Evolutionary conservation across 2,113 vertebrate species (phyloP).

Genomic region (Lasiurus cinereus): DNA sequence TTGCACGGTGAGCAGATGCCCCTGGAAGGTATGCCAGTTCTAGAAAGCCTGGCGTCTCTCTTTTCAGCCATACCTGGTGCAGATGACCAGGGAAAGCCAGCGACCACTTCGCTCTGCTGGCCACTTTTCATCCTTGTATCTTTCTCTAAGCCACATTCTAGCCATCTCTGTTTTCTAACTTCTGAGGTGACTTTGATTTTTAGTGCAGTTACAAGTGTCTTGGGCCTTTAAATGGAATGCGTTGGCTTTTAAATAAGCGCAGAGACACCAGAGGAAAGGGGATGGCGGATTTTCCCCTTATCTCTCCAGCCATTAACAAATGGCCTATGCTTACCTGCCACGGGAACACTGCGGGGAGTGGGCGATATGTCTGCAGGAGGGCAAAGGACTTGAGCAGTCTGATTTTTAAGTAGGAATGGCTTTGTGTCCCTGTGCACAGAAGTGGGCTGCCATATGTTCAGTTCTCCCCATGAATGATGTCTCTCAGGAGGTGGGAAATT

Average conservation of each 20-base stretch:
- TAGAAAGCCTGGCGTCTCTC: background rate
- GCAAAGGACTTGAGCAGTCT: background rate
- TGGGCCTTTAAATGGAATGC: conserved; percentile 64
- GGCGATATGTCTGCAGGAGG: background rate
- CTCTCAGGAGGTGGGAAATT: background rate
- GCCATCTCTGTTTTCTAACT: background rate
- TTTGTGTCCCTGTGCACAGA: conserved; percentile 2
- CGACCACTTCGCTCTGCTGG: background rate
- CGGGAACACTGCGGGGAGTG: background rate
- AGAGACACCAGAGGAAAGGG: conserved; percentile 49
- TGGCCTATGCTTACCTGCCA: background rate
- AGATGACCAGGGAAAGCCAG: background rate
- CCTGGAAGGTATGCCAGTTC: background rate
- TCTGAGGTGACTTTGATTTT: conserved; percentile 78
- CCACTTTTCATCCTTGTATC: background rate
- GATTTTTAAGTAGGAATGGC: conserved; percentile 4
- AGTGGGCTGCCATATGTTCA: background rate
- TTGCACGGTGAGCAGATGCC: background rate
- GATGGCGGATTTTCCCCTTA: conserved; percentile 64
- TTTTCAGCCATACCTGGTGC: background rate
- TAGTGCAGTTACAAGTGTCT: conserved; percentile 65
- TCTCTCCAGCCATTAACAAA: conserved; percentile 31
- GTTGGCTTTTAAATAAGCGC: conserved; percentile 78
- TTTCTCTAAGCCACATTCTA: conserved; percentile 33
- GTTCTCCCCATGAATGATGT: conserved; percentile 28